phyloP scores from a whole-genome alignment of 2,113 vertebrate species.

The Ornithorhynchus anatinus region DNA sequence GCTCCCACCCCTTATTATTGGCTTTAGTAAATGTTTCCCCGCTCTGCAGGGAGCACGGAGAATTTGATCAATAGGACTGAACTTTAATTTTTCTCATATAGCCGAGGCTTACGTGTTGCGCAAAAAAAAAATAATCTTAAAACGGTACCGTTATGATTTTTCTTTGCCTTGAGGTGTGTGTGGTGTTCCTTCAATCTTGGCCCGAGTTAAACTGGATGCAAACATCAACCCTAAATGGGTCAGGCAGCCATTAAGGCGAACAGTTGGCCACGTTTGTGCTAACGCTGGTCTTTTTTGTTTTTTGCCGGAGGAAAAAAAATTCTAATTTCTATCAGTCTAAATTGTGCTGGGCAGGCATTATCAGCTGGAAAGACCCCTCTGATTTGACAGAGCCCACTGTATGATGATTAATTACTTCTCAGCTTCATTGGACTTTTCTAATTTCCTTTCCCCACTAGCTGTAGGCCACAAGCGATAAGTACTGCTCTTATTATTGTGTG shows the following conservation, averaged over 20 bases:
- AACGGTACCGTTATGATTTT: constrained; percentile 16
- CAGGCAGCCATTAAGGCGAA: constrained; percentile 80
- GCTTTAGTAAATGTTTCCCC: neutral
- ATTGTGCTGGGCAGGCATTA: constrained; percentile 97
- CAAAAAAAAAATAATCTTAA: neutral
- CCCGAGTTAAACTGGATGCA: constrained; percentile 26
- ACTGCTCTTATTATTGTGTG: constrained; percentile 93
- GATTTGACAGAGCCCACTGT: constrained; percentile 95
- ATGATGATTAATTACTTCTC: constrained; percentile 99
- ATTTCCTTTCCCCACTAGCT: constrained; percentile 89
- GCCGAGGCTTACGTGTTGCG: neutral
- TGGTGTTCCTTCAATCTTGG: constrained; percentile 26
- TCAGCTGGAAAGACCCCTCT: constrained; percentile 93
- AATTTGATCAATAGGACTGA: constrained; percentile 11
- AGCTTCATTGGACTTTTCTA: constrained; percentile 91
- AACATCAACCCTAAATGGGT: constrained; percentile 63
- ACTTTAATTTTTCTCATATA: constrained; percentile 37
- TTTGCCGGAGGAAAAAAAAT: constrained; percentile 89
- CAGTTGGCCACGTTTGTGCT: constrained; percentile 78
- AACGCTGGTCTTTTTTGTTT: constrained; percentile 71
- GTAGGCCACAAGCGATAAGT: constrained; percentile 93
- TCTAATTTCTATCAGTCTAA: constrained; percentile 97
- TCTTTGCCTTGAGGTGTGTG: constrained; percentile 23
- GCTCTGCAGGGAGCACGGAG: neutral
- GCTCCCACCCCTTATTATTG: neutral